Conservation (phyloP, 2,888 invertebrate species). For the Rhynchonema sp. region DNA sequence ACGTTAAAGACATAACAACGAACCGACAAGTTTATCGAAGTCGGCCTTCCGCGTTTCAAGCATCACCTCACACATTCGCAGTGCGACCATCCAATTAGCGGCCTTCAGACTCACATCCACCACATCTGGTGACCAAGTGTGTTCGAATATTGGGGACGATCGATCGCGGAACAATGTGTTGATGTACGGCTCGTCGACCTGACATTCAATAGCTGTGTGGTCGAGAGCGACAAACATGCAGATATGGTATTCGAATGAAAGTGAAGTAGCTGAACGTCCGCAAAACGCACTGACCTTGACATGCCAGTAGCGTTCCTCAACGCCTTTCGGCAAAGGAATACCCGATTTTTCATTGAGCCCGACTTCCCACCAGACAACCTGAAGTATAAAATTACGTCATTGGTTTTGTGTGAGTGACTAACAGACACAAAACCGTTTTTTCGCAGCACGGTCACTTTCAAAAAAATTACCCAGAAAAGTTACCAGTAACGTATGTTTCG, state of each 20-base stretch:
- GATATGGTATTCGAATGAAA: neutral
- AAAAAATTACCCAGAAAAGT: too few species aligned
- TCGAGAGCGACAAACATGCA: neutral
- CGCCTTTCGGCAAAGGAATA: neutral
- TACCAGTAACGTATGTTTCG: too few species aligned
- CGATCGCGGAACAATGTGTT: conserved; percentile 11
- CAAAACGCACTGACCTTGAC: conserved; percentile 5
- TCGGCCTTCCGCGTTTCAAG: conserved; percentile 12
- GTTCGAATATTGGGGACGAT: conserved; percentile 11
- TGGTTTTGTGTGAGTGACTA: too few species aligned
- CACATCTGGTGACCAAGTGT: conserved; percentile 11
- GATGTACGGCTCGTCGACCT: conserved; percentile 8
- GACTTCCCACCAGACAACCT: conserved; percentile 22
- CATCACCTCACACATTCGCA: conserved; percentile 19
- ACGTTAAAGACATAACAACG: too few species aligned
- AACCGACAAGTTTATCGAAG: conserved; percentile 20
- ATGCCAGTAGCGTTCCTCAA: conserved; percentile 4
- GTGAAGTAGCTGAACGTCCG: neutral
- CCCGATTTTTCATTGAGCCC: conserved; percentile 12
- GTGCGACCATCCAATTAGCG: conserved; percentile 19
- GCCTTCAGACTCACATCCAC: conserved; percentile 3
- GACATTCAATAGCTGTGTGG: conserved; percentile 4
- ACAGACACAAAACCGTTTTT: too few species aligned
- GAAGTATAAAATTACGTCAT: too few species aligned
- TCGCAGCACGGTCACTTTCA: too few species aligned